phyloP scores from a whole-genome alignment of 2,888 invertebrate species.

The Ctena decussata region DNA sequence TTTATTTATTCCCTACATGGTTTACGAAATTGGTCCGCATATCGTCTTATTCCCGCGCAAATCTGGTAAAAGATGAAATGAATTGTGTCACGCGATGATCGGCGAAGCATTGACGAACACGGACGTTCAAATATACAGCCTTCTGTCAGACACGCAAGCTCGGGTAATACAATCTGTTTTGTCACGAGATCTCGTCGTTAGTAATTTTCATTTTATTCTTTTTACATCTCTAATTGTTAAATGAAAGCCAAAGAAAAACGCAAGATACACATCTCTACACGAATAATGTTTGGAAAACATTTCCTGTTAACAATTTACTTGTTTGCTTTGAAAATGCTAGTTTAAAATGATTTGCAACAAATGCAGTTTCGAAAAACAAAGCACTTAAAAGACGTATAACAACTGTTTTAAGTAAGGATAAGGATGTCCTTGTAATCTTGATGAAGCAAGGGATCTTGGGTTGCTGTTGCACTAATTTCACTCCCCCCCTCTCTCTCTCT shows the following conservation, averaged over 20 bases:
- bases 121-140: conserved; percentile 12
- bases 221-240: conserved; percentile 14
- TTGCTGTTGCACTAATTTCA: too few species aligned
- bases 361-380: background rate
- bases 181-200: conserved; percentile 6
- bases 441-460: too few species aligned
- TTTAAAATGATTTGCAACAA: background rate
- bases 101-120: conserved; percentile 12
- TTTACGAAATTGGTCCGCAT: too few species aligned
- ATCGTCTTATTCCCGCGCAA: background rate
- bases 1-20: too few species aligned
- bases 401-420: too few species aligned
- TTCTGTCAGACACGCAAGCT: background rate
- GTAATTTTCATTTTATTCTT: conserved; percentile 16
- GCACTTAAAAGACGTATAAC: too few species aligned
- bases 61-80: background rate
- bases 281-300: conserved; percentile 10
- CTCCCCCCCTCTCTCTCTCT: too few species aligned
- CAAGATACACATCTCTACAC: conserved; percentile 7
- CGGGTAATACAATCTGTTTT: background rate
- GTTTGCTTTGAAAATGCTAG: background rate
- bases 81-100: conserved; percentile 14
- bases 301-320: conserved; percentile 10
- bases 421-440: too few species aligned
- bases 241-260: conserved; percentile 2